Evolutionary conservation across 1,140 invertebrate genomes (phyloP), one percentile per base, ranked within the genome.

Genomic region (Pseudobourletiella spinata): DNA sequence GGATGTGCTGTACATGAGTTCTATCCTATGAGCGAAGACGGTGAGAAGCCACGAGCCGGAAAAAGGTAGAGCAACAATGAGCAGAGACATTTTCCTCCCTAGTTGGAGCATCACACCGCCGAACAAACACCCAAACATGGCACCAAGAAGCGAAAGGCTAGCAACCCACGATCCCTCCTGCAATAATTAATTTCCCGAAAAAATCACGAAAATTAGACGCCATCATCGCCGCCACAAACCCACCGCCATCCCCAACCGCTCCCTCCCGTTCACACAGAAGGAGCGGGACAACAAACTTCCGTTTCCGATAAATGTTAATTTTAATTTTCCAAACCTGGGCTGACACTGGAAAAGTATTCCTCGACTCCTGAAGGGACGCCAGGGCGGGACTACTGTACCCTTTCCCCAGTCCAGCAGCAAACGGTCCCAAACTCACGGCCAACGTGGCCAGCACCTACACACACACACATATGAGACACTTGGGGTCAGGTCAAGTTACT

Each of bases 151-250:
- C 55, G 86, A 87, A 42, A 89, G 74, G 63, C 86, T 87, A 14
- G 87, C 87, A 8, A 90, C 81, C 88, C 87, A 90, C 43, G 86
- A 88, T 3, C 85, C 86, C 73, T 89, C 82, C 73, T 90, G 86
- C 55, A 43, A 61, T 18, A 6, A 57, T 11, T 18, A 43, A 62
- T n/a, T n/a, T n/a, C 26, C 29, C 4, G 32, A 50, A 50, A 20
- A 43, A 46, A 46, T 57, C 24, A n/a, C 20, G 11, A 8, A 35
- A 59, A 48, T 48, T 26, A n/a, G n/a, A n/a, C n/a, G n/a, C n/a
- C n/a, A n/a, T n/a, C n/a, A n/a, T n/a, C n/a, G n/a, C n/a, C n/a
- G n/a, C n/a, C n/a, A n/a, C n/a, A n/a, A n/a, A n/a, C n/a, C n/a
- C n/a, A n/a, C n/a, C n/a, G n/a, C n/a, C n/a, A n/a, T n/a, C n/a